Evolutionary conservation across 2,888 invertebrate species (phyloP).

Genomic region (Acrocera orbiculus): DNA sequence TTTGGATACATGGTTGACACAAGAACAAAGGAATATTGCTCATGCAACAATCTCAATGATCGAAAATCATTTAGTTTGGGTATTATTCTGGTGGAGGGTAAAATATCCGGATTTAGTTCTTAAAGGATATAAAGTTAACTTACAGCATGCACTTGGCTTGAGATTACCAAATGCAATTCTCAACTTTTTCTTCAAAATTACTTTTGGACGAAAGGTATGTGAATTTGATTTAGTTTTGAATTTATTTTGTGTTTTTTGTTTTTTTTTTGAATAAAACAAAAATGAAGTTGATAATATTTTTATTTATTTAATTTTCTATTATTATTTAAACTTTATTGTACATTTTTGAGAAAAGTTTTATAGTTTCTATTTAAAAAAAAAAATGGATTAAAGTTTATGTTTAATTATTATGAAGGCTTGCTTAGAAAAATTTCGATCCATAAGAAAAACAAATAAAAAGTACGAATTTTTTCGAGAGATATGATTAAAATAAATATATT

Average conservation of each 20-base stretch:
- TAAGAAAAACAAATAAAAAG: too few species aligned
- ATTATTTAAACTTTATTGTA: neutral
- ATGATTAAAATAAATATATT: too few species aligned
- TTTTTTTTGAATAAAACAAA: constrained; percentile 7
- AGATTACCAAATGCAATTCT: constrained; percentile 74
- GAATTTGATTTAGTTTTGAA: neutral
- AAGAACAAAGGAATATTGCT: constrained; percentile 72
- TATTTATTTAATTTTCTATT: neutral
- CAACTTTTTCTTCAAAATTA: constrained; percentile 79
- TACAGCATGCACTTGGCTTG: constrained; percentile 74
- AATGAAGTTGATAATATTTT: constrained; percentile 11
- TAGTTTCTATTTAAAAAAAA: too few species aligned
- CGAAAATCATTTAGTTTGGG: constrained; percentile 87
- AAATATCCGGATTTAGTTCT: constrained; percentile 79
- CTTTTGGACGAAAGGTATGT: constrained; percentile 66
- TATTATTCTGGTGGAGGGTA: constrained; percentile 79
- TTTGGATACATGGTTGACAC: constrained; percentile 61
- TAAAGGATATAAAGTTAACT: constrained; percentile 80
- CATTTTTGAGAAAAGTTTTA: neutral
- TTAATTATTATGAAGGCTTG: too few species aligned
- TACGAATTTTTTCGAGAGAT: too few species aligned
- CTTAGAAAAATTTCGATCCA: too few species aligned
- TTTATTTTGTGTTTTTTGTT: constrained; percentile 9
- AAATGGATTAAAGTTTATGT: too few species aligned
- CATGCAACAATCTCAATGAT: constrained; percentile 90